Conservation (phyloP, 2,888 invertebrate genomes). For the Orgyia antiqua region DNA sequence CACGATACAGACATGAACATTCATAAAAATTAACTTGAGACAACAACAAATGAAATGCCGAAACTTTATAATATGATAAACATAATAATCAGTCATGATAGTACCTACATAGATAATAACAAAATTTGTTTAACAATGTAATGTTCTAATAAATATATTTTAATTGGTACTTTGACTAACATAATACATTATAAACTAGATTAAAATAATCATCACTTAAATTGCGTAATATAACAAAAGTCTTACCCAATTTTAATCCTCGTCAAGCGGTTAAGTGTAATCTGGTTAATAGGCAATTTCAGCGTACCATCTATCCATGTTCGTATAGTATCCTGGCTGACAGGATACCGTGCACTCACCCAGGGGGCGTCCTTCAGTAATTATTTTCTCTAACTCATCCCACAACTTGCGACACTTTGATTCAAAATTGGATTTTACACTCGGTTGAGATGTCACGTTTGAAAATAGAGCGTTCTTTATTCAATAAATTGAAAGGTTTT, state of each 20-base stretch:
- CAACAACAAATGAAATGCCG: no score
- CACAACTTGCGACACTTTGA: slow-evolving; percentile 18
- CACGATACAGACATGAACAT: no score
- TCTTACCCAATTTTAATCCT: slow-evolving; percentile 32
- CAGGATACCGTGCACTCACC: slow-evolving; percentile 30
- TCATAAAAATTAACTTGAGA: no score
- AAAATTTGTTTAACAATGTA: no score
- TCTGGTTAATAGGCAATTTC: slow-evolving; percentile 39
- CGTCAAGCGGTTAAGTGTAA: slow-evolving; percentile 31
- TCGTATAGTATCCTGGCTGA: slow-evolving; percentile 26
- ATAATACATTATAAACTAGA: no score
- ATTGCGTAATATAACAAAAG: slow-evolving; percentile 16
- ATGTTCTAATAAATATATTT: no score
- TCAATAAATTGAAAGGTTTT: no score
- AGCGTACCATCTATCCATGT: slow-evolving; percentile 31
- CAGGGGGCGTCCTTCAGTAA: slow-evolving; percentile 33
- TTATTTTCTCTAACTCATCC: slow-evolving; percentile 30
- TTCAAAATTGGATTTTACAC: slow-evolving; percentile 28
- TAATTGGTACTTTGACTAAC: no score
- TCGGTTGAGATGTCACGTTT: slow-evolving; percentile 9
- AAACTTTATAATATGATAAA: no score
- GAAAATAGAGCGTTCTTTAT: no score
- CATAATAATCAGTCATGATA: no score
- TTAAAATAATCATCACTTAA: slow-evolving; percentile 4
- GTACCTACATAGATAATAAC: no score